Evolutionary conservation across 2,797 vertebrate species (phyloP), one percentile per base, ranked within the genome.

Genomic region (Acridotheres tristis): DNA sequence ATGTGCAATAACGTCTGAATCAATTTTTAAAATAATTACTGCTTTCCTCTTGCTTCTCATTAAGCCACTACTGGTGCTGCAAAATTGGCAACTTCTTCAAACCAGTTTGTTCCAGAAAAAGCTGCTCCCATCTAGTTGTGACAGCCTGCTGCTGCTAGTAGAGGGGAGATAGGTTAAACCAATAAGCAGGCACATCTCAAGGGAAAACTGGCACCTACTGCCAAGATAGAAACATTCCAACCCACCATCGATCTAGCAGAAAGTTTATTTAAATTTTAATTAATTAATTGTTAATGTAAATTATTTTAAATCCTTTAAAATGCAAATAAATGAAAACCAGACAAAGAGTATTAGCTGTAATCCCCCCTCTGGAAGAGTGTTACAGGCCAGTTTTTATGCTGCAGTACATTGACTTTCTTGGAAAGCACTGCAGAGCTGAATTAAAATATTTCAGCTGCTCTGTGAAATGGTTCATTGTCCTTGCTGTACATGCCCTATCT

Each of bases 321-420:
- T 26, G 40, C 43, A 92, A 95, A 94, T 32, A 86, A 62, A 65
- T 42, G 9, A 88, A 94, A 91, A 83, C 3, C 26, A 90, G 80
- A 95, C 53, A 93, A 88, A 93, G 85, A 81, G 69, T 69, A 72
- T 71, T 81, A 72, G 79, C 36, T 78, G 48, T 91, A 94, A 93
- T 93, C 79, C 88, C 92, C 94, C 92, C 92, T 92, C 48, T 57
- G 66, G 67, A 93, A 81, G 55, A 97, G 94, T 96, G 94, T 93
- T 96, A 84, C 94, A 93, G 94, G 87, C 92, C 94, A 93, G 79
- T 89, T 91, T 94, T 83, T 78, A 92, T 66, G 82, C 95, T 88
- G 95, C 96, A 95, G 92, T 89, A 90, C 94, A 93, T 76, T 96
- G 92, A 95, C 95, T 96, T 97, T 95, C 96, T 94, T 95, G 91